These are phyloP conservation scores for Cyanoliseus patagonus DNA, from an alignment of 2,113 vertebrate species.

Conservation along the genomic window DNA sequence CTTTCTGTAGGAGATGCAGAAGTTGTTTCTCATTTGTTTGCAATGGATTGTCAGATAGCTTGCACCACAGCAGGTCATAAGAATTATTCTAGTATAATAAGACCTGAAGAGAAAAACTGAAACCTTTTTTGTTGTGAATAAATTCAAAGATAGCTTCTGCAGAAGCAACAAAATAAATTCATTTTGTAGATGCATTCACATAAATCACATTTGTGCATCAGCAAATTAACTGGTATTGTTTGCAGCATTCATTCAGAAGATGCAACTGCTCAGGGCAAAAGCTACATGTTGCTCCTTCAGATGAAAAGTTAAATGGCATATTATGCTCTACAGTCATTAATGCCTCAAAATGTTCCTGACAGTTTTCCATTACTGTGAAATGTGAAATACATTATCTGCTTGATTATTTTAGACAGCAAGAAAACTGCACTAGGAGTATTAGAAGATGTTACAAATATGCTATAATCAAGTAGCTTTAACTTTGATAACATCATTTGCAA, in stretches of 20 bases:
- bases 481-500: background rate
- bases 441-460: background rate
- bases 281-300: background rate
- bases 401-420: slow-evolving; percentile 19
- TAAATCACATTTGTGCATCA: background rate
- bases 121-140: background rate
- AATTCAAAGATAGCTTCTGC: background rate
- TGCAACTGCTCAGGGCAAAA: background rate
- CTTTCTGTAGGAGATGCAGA: background rate
- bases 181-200: background rate
- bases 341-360: background rate
- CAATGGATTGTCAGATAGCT: background rate
- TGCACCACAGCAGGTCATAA: background rate
- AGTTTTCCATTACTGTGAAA: slow-evolving; percentile 2
- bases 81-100: background rate
- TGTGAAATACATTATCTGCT: slow-evolving; percentile 3
- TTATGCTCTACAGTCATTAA: background rate
- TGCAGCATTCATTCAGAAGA: background rate
- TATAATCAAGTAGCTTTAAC: background rate
- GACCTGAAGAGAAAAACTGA: background rate
- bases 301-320: background rate
- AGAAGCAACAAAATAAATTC: background rate
- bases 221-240: background rate
- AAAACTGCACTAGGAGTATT: background rate
- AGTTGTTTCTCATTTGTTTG: background rate